Evolutionary conservation across 1,140 invertebrate species (phyloP).

Genomic region (Bombus haemorrhoidalis): DNA sequence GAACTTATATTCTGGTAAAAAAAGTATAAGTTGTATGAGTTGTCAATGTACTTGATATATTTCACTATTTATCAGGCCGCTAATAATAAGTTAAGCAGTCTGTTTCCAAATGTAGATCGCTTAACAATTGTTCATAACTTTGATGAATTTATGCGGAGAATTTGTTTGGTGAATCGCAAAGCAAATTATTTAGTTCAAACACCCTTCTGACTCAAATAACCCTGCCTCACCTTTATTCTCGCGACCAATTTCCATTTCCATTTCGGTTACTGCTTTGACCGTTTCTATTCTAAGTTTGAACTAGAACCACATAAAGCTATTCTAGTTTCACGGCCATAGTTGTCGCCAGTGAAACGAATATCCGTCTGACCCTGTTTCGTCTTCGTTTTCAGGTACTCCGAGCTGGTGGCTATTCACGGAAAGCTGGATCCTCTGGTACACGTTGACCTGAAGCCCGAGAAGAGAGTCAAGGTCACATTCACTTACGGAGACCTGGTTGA

Average conservation of each 20-base stretch:
- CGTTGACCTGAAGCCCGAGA: constrained; percentile 92
- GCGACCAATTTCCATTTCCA: constrained; percentile 6
- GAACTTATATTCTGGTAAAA: no score
- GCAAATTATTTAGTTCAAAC: not conserved
- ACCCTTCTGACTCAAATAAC: not conserved
- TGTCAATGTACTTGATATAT: no score
- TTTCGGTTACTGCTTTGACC: constrained; percentile 7
- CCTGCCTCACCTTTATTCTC: not conserved
- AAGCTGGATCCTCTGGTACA: constrained; percentile 93
- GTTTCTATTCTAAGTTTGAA: constrained; percentile 17
- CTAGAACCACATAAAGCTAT: constrained; percentile 54
- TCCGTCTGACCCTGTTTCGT: constrained; percentile 54
- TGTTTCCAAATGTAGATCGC: not conserved
- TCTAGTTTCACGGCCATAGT: constrained; percentile 57
- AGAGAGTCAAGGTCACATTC: constrained; percentile 92
- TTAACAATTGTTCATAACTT: not conserved
- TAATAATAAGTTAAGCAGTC: no score
- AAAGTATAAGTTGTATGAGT: no score
- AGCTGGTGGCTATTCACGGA: constrained; percentile 91
- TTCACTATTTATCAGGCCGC: no score
- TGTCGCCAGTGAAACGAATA: not conserved
- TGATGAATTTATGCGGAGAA: not conserved
- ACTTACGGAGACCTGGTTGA: constrained; percentile 90
- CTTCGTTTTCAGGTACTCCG: constrained; percentile 87
- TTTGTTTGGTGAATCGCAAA: not conserved